Percentiles rank a stretch among this genome's conserved stretches.
phyloP scores from a whole-genome alignment of 2,888 invertebrate species.

The Tiphia femorata region DNA sequence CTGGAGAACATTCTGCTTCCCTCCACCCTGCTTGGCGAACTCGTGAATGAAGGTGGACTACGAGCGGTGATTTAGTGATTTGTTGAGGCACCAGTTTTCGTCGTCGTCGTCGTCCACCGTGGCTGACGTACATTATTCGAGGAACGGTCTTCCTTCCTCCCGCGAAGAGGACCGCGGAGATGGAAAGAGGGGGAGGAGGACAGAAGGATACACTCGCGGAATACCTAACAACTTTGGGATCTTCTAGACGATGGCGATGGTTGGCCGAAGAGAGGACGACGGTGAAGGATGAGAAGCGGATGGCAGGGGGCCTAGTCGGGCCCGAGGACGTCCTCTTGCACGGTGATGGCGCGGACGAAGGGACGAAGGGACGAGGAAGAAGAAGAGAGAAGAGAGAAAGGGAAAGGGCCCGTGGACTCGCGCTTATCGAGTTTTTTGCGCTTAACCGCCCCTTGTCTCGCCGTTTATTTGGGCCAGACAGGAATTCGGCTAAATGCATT shows the following conservation, averaged over 20 bases:
- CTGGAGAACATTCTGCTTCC: no score
- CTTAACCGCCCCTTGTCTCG: constrained; percentile 53
- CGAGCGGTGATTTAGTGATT: constrained; percentile 23
- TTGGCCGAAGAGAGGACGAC: no score
- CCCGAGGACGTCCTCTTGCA: constrained; percentile 9
- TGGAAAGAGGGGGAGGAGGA: constrained; percentile 7
- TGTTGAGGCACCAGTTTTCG: constrained; percentile 31
- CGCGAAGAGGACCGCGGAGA: constrained; percentile 1
- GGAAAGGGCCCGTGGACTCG: constrained; percentile 27
- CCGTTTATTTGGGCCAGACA: constrained; percentile 68
- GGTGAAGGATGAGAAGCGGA: constrained; percentile 1
- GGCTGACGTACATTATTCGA: constrained; percentile 48
- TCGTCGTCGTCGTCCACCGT: constrained; percentile 41
- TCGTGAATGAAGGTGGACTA: constrained; percentile 36
- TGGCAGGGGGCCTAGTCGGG: constrained; percentile 1
- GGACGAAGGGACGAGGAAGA: background rate
- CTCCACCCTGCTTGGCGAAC: no score
- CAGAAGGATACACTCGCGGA: constrained; percentile 54
- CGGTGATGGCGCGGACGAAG: background rate
- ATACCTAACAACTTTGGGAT: constrained; percentile 57
- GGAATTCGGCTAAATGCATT: constrained; percentile 69
- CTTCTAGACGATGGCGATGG: constrained; percentile 22
- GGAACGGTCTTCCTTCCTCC: constrained; percentile 26
- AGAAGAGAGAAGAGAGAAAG: constrained; percentile 3
- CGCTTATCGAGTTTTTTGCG: constrained; percentile 56